Base-by-base conservation (phyloP, 2,797 vertebrate genomes). In the Oophaga sylvatica region DNA sequence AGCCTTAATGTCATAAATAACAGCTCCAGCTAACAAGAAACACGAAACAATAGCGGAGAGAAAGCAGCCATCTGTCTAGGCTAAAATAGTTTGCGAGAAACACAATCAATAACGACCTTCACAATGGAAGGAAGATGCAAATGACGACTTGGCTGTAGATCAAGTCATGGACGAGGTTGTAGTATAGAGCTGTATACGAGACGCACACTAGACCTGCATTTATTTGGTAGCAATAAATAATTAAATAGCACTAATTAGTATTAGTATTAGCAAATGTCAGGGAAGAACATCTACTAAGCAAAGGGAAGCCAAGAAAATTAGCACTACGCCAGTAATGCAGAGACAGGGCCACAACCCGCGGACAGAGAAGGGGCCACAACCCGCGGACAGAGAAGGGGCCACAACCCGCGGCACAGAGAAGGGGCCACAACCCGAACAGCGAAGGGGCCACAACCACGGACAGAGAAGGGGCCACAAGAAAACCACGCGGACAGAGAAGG, bases 81-180 rank as follows among this genome's bases (percentile, higher is more conserved):
- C 59, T 48, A 19, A 68, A 56, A 83, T 60, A 48, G 22, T 78
- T 73, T 78, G 67, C 15, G 45, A 60, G 82, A 85, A 81, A 81
- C 17, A 41, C 22, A 85, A 88, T 88, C 87, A 67, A 85, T 81
- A 68, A 57, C 65, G 78, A 81, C 68, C 83, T 81, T 85, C 35
- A 76, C 10, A 80, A 41, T 48, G 57, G 56, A 59, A 16, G 81
- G 22, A 83, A 11, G 15, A 68, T 67, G n/a, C 0, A 19, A 56
- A 77, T 75, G 62, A 12, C 2, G 19, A n/a, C 53, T 26, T 16
- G 16, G 57, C 65, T 65, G 75, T 12, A 19, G 17, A 59, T 41
- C 20, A 75, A 10, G 5, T 5, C 22, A 75, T 13, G 41, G 41
- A 22, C 35, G 10, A 73, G 10, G 35, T 3, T 48, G 22, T 75